Conservation (phyloP, 53 echinoderm and acorn worm genomes). For the Crossaster papposus region DNA sequence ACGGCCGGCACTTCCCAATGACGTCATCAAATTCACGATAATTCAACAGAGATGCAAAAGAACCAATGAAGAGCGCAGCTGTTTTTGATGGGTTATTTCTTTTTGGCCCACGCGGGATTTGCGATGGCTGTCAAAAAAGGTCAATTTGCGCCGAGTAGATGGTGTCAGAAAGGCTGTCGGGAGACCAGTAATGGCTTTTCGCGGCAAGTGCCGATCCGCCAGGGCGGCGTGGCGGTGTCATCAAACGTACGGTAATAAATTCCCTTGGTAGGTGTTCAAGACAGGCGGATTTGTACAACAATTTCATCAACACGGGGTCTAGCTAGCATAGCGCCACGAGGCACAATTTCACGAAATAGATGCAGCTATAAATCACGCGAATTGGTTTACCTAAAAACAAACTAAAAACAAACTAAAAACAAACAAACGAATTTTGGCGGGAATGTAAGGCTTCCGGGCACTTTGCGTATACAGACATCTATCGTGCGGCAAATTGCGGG, state of each 20-base stretch:
- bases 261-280: neutral
- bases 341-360: neutral
- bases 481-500: too few species aligned
- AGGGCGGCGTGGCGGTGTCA: slow-evolving; percentile 2
- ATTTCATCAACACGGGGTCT: neutral
- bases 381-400: neutral
- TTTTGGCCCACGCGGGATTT: too few species aligned
- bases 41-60: neutral
- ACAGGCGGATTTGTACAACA: neutral
- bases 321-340: neutral
- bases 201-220: neutral
- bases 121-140: neutral
- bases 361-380: too few species aligned
- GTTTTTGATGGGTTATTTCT: too few species aligned
- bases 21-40: slow-evolving; percentile 3
- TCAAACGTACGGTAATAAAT: neutral
- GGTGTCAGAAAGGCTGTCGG: slow-evolving; percentile 9
- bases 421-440: too few species aligned
- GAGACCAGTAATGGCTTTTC: slow-evolving; percentile 10
- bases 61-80: neutral
- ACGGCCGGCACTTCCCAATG: neutral
- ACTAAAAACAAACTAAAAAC: neutral
- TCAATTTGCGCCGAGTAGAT: slow-evolving; percentile 7
- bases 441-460: too few species aligned
- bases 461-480: too few species aligned